Conservation (phyloP, 2,113 vertebrate genomes). For the Saccopteryx leptura region DNA sequence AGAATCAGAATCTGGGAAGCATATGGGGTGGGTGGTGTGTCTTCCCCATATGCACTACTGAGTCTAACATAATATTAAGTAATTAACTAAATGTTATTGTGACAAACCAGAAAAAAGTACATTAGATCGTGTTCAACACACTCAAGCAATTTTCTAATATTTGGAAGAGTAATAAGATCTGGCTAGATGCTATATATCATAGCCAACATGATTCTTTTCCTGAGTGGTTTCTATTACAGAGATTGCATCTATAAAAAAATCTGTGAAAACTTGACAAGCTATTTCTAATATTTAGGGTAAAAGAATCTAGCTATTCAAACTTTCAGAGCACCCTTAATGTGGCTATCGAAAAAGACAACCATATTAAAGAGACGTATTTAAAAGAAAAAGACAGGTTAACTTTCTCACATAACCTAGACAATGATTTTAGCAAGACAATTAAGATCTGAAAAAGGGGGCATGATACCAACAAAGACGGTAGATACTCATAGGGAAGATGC, state of each 20-base stretch:
- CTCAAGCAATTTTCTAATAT: slow-evolving; percentile 35
- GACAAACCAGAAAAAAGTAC: neutral
- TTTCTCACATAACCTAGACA: neutral
- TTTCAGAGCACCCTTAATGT: neutral
- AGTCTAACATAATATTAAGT: neutral
- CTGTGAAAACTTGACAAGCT: slow-evolving; percentile 5
- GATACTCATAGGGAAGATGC: neutral
- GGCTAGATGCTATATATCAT: neutral
- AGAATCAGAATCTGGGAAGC: neutral
- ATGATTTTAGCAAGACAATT: slow-evolving; percentile 50
- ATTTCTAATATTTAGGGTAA: neutral
- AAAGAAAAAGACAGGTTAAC: neutral
- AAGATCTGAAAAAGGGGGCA: slow-evolving; percentile 1
- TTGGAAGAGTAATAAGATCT: neutral
- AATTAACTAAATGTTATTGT: neutral
- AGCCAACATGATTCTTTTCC: neutral
- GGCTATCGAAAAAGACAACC: neutral
- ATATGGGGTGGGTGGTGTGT: rapidly evolving
- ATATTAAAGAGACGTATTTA: neutral
- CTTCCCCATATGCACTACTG: neutral
- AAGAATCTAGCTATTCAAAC: neutral
- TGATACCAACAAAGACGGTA: neutral
- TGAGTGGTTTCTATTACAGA: neutral
- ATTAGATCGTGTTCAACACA: neutral
- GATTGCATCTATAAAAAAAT: neutral